phyloP scores from a whole-genome alignment of 53 echinoderm and acorn worm species.

The Antedon mediterranea region DNA sequence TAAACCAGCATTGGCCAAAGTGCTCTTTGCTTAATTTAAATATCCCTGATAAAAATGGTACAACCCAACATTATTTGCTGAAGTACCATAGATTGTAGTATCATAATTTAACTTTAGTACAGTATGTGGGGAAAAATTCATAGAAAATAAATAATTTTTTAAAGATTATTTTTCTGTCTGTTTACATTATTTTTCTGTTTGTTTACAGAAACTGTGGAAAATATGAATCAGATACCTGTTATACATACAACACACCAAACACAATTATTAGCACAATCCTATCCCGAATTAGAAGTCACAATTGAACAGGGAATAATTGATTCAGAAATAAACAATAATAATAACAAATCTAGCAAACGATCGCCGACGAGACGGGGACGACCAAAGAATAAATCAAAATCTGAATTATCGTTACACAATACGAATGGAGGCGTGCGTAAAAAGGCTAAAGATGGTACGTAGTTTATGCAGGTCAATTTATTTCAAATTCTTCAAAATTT shows the following conservation, averaged over 20 bases:
- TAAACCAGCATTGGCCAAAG: too few relatives aligned
- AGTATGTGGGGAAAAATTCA: too few relatives aligned
- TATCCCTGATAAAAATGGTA: too few relatives aligned
- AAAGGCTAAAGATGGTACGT: constrained; percentile 76
- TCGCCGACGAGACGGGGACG: neutral
- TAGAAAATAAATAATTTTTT: too few relatives aligned
- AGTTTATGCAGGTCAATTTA: neutral
- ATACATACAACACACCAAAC: neutral
- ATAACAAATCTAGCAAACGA: neutral
- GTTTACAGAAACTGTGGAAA: neutral
- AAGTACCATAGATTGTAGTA: too few relatives aligned
- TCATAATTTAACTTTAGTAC: too few relatives aligned
- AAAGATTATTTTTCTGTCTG: too few relatives aligned
- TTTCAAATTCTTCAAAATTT: too few relatives aligned
- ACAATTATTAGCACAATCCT: neutral
- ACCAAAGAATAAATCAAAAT: constrained; percentile 57
- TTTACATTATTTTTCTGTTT: too few relatives aligned
- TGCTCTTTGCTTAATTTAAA: too few relatives aligned
- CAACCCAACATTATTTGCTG: too few relatives aligned
- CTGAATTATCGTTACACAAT: constrained; percentile 36
- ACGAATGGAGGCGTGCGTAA: constrained; percentile 44
- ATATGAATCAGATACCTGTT: neutral
- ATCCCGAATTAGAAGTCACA: neutral
- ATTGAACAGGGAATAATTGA: neutral
- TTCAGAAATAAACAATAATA: neutral